These are phyloP conservation scores for Gymnosoma rotundatum DNA, from an alignment of 2,888 invertebrate genomes.

Conservation along the genomic window DNA sequence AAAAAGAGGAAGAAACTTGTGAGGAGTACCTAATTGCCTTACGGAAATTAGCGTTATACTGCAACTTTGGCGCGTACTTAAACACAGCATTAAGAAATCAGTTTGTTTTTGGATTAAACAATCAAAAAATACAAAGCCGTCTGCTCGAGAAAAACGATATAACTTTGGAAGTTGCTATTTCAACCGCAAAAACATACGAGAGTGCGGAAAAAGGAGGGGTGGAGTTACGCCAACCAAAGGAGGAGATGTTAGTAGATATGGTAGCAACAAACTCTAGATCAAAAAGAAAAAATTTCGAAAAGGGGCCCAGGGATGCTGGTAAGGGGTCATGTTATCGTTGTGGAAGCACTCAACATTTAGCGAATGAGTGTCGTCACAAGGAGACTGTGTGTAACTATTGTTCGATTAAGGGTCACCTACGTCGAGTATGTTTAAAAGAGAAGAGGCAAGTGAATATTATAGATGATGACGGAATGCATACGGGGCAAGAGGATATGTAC, in stretches of 20 bases:
- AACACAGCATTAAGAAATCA: slow-evolving; percentile 73
- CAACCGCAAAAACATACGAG: slow-evolving; percentile 72
- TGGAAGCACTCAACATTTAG: slow-evolving; percentile 13
- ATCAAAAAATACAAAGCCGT: slow-evolving; percentile 72
- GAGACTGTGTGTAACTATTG: slow-evolving; percentile 11
- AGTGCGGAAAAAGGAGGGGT: slow-evolving; percentile 70
- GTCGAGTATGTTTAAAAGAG: slow-evolving; percentile 24
- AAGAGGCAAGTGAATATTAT: not conserved
- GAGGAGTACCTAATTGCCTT: not conserved
- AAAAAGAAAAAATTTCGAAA: no score
- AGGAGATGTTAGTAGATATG: not conserved
- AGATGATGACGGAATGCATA: not conserved
- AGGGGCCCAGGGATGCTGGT: not conserved
- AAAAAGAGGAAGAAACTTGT: slow-evolving; percentile 69
- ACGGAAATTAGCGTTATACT: slow-evolving; percentile 33
- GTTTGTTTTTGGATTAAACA: slow-evolving; percentile 73
- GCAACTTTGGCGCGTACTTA: slow-evolving; percentile 72
- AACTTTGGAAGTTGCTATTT: slow-evolving; percentile 71
- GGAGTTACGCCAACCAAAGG: slow-evolving; percentile 62
- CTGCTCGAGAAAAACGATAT: slow-evolving; percentile 72
- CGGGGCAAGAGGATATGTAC: not conserved
- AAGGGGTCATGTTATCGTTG: not conserved
- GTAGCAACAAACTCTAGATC: not conserved
- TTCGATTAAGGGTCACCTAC: not conserved
- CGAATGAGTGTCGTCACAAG: slow-evolving; percentile 2